These are phyloP conservation scores for Isaurus tuberculatus DNA, from an alignment of 92 coral and sea anemone genomes.

Conservation along the genomic window DNA sequence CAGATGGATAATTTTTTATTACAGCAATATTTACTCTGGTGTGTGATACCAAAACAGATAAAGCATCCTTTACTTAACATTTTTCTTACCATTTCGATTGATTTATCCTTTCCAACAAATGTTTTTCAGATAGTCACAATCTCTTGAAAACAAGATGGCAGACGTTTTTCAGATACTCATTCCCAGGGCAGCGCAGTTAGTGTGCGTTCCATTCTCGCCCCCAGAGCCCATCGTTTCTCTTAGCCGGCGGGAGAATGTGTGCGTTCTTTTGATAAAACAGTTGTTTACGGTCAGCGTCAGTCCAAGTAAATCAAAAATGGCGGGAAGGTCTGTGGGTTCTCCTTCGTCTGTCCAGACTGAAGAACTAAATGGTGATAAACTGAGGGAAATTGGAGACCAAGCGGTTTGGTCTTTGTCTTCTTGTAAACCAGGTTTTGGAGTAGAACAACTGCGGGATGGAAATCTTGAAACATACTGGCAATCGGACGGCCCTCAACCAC, in stretches of 20 bases:
- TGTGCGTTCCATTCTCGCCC: no score
- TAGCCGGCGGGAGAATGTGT: no score
- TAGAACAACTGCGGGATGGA: conserved; percentile 95
- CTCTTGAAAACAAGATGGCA: conserved; percentile 4
- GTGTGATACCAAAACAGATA: not conserved
- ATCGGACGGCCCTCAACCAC: conserved; percentile 99
- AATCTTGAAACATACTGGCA: conserved; percentile 98
- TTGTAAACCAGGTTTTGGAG: conserved; percentile 98
- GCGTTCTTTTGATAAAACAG: not conserved
- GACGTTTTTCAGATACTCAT: not conserved
- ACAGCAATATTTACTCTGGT: no score
- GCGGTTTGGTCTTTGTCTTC: conserved; percentile 99
- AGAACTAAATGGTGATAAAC: conserved; percentile 78
- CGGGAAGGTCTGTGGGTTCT: conserved; percentile 77
- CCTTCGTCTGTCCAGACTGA: conserved; percentile 64
- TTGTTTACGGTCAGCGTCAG: not conserved
- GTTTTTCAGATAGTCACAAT: not conserved
- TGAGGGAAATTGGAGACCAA: conserved; percentile 96
- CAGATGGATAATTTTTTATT: no score
- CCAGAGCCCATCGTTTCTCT: no score
- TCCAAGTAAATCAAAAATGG: conserved; percentile 69
- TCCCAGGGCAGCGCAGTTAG: conserved; percentile 4
- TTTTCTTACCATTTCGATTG: conserved; percentile 22
- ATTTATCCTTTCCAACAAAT: not conserved
- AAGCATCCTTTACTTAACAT: no score